Base-by-base conservation (phyloP, 2,797 vertebrate genomes). In the Premnoplex brunnescens region DNA sequence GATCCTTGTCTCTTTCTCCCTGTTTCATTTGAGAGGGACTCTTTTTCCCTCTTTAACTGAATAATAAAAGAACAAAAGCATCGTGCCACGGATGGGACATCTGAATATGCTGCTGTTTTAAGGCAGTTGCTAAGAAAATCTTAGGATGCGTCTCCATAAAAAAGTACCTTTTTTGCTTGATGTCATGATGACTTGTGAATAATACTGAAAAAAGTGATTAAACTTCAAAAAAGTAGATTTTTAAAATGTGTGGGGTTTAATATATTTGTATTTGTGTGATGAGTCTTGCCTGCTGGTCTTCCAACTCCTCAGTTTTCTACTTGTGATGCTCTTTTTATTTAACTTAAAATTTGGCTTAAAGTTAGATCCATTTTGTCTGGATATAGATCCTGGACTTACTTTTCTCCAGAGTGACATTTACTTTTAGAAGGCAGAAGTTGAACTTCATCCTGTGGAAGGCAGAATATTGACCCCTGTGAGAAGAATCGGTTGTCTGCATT, bases 1-100 rank as follows among this genome's bases (percentile, higher is more conserved):
- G 30, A 34, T 24, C 30, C 8, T 43, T 43, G 24, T 43, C 24
- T 0, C 0, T 22, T 69, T 43, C 10, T 64, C 12, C 14, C 20
- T 18, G 11, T 73, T 73, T 54, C 3, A 4, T 58, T 81, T 54
- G 48, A 67, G 44, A 64, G 37, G n/a, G 48, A 32, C 14, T 49
- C 36, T 80, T 49, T 56, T 69, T 4, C 14, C 13, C 21, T 74
- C 6, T 54, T 19, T 46, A 74, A 22, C 8, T 36, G 27, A 14
- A 37, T 21, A 34, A 10, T 28, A 46, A 36, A 54, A 54, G 15
- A 63, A 54, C 10, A 56, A 60, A 63, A 41, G 12, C 48, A 48
- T 55, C 14, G 12, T 56, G 34, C 41, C 48, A 10, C 10, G 62
- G 43, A 24, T 34, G 36, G 20, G 27, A 52, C 27, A 54, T 55